A percentile compares a stretch with the other conserved stretches of the same genome.
phyloP scores from a whole-genome alignment of 2,113 vertebrate species.

The Struthio camelus region DNA sequence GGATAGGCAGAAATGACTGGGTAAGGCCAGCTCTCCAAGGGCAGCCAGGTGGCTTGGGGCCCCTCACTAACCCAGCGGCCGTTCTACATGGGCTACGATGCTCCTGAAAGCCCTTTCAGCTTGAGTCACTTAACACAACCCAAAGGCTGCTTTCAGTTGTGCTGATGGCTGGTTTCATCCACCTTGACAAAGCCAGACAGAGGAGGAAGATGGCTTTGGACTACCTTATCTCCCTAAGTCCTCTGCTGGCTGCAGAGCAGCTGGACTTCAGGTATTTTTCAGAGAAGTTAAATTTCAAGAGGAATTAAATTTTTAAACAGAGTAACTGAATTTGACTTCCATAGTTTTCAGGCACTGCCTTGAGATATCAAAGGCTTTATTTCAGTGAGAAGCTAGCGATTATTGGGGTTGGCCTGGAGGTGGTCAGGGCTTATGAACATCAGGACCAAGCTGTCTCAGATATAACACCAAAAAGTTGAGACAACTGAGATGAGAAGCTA shows the following conservation, averaged over 20 bases:
- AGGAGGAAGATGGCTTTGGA: neutral
- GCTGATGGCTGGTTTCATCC: neutral
- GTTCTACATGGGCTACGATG: accelerated
- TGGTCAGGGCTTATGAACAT: neutral
- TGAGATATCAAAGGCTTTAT: neutral
- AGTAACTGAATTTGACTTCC: neutral
- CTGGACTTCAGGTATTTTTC: neutral
- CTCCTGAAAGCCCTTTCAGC: neutral
- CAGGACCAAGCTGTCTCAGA: neutral
- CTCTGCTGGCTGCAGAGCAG: neutral
- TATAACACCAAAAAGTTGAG: neutral
- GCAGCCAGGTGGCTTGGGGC: accelerated
- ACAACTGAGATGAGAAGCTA: neutral
- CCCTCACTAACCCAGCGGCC: neutral
- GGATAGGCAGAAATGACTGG: neutral
- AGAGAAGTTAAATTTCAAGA: neutral
- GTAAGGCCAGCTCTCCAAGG: neutral
- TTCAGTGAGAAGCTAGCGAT: neutral
- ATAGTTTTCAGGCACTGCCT: neutral
- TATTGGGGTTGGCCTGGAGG: accelerated
- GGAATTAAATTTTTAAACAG: neutral
- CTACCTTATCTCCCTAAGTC: neutral
- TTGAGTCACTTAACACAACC: neutral
- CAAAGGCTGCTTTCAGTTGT: neutral
- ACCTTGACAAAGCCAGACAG: neutral